Percentiles rank a stretch among this genome's conserved stretches.
Evolutionary conservation across 2,113 vertebrate genomes (phyloP).

Genomic region (Pelobates fuscus): DNA sequence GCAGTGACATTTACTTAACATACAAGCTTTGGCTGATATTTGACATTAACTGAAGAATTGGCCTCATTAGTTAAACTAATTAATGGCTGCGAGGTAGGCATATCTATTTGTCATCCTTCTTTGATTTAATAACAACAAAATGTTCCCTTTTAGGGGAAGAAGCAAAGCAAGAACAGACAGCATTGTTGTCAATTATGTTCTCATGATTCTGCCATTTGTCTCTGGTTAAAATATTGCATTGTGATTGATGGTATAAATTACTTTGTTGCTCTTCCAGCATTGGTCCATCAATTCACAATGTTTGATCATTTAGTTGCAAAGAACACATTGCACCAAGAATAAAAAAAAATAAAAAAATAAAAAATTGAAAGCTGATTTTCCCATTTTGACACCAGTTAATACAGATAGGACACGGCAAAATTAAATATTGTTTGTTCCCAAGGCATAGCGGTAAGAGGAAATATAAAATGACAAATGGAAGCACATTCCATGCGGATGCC

Average conservation of each 20-base stretch:
- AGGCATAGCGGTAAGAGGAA: no score
- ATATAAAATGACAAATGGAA: no score
- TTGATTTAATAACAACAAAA: slow-evolving; percentile 15
- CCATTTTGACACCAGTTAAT: no score
- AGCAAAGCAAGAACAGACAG: neutral
- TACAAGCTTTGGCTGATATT: neutral
- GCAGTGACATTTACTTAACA: slow-evolving; percentile 20
- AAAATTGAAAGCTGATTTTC: neutral
- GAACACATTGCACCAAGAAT: neutral
- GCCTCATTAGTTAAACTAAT: slow-evolving; percentile 15
- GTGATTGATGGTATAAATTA: slow-evolving; percentile 28
- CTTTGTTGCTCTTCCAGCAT: neutral
- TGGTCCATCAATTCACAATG: slow-evolving; percentile 16
- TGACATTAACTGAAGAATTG: neutral
- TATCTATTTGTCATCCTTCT: neutral
- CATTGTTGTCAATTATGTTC: slow-evolving; percentile 9
- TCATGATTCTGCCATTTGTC: neutral
- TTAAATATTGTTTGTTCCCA: no score
- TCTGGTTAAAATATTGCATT: neutral
- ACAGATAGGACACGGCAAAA: no score
- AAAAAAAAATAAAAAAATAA: slow-evolving; percentile 6
- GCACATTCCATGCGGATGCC: no score
- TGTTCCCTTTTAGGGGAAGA: neutral
- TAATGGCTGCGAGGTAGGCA: neutral
- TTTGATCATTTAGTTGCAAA: slow-evolving; percentile 7